phyloP scores from a whole-genome alignment of 2,113 vertebrate genomes.

The Okapia johnstoni region DNA sequence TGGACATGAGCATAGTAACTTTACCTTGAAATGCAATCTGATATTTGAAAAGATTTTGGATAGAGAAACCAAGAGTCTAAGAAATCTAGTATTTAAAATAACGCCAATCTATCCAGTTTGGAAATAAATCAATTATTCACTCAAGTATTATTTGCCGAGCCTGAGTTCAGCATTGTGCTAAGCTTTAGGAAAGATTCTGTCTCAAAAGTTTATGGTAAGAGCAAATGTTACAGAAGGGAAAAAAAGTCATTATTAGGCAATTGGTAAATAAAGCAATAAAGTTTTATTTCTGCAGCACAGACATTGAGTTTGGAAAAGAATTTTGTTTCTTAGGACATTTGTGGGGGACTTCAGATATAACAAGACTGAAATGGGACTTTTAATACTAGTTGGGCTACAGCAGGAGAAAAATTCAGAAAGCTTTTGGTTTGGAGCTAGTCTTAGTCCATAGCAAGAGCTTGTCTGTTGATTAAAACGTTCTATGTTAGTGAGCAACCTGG shows the following conservation, averaged over 20 bases:
- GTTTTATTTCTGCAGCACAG: neutral
- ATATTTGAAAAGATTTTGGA: neutral
- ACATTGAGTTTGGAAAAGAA: neutral
- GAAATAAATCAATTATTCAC: neutral
- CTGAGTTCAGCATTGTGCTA: neutral
- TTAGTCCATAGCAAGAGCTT: neutral
- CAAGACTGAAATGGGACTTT: neutral
- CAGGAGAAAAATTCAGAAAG: neutral
- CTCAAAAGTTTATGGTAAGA: neutral
- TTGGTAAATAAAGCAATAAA: neutral
- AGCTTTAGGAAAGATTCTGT: neutral
- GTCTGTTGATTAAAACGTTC: neutral
- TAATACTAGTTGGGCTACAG: neutral
- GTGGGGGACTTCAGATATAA: neutral
- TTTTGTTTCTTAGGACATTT: neutral
- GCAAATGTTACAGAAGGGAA: neutral
- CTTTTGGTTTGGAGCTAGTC: neutral
- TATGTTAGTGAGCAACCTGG: neutral
- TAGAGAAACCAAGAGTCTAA: neutral
- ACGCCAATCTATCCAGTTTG: neutral
- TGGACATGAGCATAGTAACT: neutral
- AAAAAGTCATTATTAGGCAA: neutral
- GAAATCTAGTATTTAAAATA: neutral
- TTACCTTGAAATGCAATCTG: neutral
- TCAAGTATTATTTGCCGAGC: neutral